Percentiles rank a stretch among this genome's conserved stretches.
Evolutionary conservation across 1,140 invertebrate genomes (phyloP).

Genomic region (Lysiphlebus fabarum): DNA sequence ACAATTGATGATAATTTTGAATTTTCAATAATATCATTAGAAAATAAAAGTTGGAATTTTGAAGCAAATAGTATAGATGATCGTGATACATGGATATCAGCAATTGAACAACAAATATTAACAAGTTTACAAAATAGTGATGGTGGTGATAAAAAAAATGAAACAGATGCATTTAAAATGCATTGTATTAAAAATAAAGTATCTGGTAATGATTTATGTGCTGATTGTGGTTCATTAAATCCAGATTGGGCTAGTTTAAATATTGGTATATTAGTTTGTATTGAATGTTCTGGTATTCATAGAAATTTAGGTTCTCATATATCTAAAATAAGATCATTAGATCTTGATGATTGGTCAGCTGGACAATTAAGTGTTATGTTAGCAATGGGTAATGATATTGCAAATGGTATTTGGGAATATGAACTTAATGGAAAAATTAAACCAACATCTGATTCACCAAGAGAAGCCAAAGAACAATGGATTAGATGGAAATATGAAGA

Average conservation of each 20-base stretch:
- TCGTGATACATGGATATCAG: constrained; percentile 92
- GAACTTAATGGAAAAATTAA: constrained; percentile 69
- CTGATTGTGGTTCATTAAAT: constrained; percentile 90
- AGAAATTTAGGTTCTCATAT: constrained; percentile 96
- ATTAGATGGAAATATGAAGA: constrained; percentile 85
- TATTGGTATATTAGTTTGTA: constrained; percentile 93
- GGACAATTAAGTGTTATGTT: constrained; percentile 92
- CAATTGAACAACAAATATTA: constrained; percentile 95
- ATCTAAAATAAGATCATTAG: constrained; percentile 89
- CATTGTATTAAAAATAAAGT: constrained; percentile 57
- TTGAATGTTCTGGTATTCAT: constrained; percentile 97
- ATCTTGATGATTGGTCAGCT: constrained; percentile 95
- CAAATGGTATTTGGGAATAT: constrained; percentile 93
- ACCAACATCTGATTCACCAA: constrained; percentile 65
- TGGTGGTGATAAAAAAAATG: constrained; percentile 47
- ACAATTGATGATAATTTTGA: constrained; percentile 83
- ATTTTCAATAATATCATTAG: constrained; percentile 92
- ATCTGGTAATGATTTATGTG: constrained; percentile 83
- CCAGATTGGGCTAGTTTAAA: constrained; percentile 98
- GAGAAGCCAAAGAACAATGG: constrained; percentile 87
- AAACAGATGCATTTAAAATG: constrained; percentile 50
- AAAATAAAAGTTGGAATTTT: constrained; percentile 97
- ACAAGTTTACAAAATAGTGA: constrained; percentile 59
- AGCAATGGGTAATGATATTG: constrained; percentile 84
- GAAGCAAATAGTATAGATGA: constrained; percentile 88